A percentile compares a stretch with the other conserved stretches of the same genome.
Conservation (phyloP, 2,888 invertebrate genomes). For the Tethea ocularis region DNA sequence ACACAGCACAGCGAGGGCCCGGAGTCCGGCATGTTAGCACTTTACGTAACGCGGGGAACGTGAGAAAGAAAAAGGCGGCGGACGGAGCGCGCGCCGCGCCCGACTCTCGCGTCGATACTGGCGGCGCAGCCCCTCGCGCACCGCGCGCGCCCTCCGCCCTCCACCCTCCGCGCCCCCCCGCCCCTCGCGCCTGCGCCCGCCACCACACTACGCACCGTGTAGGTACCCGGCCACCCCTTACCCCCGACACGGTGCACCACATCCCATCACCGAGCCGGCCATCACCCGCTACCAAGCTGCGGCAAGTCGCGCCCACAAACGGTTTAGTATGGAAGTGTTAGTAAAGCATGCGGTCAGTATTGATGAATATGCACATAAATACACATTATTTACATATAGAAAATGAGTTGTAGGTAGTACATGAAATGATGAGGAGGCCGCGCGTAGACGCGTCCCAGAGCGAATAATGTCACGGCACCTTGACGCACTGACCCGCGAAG, state of each 20-base stretch:
- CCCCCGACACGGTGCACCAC: conserved; percentile 4
- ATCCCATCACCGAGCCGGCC: neutral
- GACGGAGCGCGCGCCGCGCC: conserved; percentile 80
- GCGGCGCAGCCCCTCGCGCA: conserved; percentile 63
- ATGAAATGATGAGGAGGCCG: conserved; percentile 19
- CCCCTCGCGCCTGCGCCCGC: conserved; percentile 39
- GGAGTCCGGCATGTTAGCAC: conserved; percentile 73
- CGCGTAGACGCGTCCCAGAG: conserved; percentile 20
- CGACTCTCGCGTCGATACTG: conserved; percentile 83
- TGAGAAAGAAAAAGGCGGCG: conserved; percentile 58
- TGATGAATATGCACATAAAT: neutral
- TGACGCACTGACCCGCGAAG: conserved; percentile 26
- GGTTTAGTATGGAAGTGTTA: conserved; percentile 5
- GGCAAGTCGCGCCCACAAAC: neutral
- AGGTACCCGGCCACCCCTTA: conserved; percentile 13
- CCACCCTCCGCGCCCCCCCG: conserved; percentile 33
- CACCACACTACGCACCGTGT: conserved; percentile 3
- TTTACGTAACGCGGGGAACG: conserved; percentile 74
- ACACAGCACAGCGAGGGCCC: conserved; percentile 79
- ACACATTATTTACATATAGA: conserved; percentile 11
- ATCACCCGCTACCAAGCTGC: neutral
- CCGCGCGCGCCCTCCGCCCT: conserved; percentile 40
- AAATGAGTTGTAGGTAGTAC: conserved; percentile 11
- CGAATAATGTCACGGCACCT: conserved; percentile 19
- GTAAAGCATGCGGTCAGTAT: conserved; percentile 5